A percentile compares a stretch with the other conserved stretches of the same genome.
phyloP scores from a whole-genome alignment of 2,113 vertebrate species.

The Fukomys damarensis region DNA sequence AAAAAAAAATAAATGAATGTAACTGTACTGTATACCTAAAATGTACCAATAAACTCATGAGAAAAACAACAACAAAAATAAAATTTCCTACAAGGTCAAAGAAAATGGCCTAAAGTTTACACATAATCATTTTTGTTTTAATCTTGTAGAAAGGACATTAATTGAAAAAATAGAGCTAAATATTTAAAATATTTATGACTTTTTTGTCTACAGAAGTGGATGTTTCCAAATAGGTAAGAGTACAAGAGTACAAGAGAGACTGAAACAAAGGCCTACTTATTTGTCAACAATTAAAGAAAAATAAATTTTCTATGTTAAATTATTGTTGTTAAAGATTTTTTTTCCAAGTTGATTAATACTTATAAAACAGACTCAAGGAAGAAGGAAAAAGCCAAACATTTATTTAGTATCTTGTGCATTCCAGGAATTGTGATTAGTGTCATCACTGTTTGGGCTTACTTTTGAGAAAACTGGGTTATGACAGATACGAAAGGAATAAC shows the following conservation, averaged over 20 bases:
- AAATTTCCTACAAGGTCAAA: not conserved
- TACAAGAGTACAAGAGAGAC: not conserved
- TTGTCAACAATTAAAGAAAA: constrained; percentile 10
- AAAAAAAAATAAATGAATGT: too few relatives aligned
- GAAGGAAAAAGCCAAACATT: not conserved
- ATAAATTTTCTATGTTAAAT: not conserved
- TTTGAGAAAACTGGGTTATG: not conserved
- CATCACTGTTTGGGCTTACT: not conserved
- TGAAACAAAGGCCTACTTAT: constrained; percentile 17
- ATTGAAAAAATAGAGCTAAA: not conserved
- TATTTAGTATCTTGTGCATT: not conserved
- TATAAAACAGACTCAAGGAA: not conserved
- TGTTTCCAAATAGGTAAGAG: not conserved
- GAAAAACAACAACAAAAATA: too few relatives aligned
- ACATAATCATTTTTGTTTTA: constrained; percentile 47
- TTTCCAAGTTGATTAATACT: not conserved
- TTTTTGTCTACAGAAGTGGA: constrained; percentile 49
- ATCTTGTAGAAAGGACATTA: not conserved
- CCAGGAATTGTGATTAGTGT: not conserved
- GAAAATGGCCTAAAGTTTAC: constrained; percentile 46
- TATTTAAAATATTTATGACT: not conserved
- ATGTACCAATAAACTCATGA: too few relatives aligned
- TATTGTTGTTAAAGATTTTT: constrained; percentile 15
- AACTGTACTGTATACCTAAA: too few relatives aligned
- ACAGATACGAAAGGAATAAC: not conserved